Base-by-base conservation (phyloP, 1,140 invertebrate species). In the Listronotus bonariensis region DNA sequence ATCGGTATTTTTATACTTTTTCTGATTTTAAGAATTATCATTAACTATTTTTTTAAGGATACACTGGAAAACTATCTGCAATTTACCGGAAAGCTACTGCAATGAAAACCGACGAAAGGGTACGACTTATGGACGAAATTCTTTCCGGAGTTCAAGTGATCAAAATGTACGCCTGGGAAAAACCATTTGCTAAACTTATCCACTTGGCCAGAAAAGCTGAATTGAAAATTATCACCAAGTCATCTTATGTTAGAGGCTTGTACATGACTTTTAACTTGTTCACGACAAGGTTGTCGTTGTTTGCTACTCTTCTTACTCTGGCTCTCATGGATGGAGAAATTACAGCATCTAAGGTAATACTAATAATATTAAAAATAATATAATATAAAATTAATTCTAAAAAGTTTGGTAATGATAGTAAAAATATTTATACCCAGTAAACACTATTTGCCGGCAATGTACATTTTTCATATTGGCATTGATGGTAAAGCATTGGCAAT, bases 101-200 rank as follows among this genome's bases (percentile, higher is more conserved):
- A 0, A 74, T 82, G 7, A 83, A 86, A 68, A 92, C 91, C 0
- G 91, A 93, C 74, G 86, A 90, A 74, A 78, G 92, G 46, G 86
- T 93, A 2, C 79, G 88, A 7, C 72, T 92, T n/a, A 92, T 92
- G 88, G 89, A 89, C 71, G 91, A 93, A 79, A 88, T 93, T 15
- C 85, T 93, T 17, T 84, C 81, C 0, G 87, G 86, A 0, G 81
- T 87, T 0, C 85, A 86, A 70, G 88, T 95, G 1, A 90, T 94
- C 57, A 94, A 93, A 77, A 90, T 92, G 89, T 91, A 90, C 70
- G 85, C 88, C 0, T 91, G 89, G 89, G 89, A 91, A 71, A 86
- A 85, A 69, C 86, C 88, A 0, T 91, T 91, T 68, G 83, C 84
- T 18, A 81, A 82, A 14, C 68, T 89, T 3, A 80, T 90, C 0